These are phyloP conservation scores for Mormyrus proboscirostris DNA, from an alignment of 2,797 vertebrate genomes.

Conservation along the genomic window DNA sequence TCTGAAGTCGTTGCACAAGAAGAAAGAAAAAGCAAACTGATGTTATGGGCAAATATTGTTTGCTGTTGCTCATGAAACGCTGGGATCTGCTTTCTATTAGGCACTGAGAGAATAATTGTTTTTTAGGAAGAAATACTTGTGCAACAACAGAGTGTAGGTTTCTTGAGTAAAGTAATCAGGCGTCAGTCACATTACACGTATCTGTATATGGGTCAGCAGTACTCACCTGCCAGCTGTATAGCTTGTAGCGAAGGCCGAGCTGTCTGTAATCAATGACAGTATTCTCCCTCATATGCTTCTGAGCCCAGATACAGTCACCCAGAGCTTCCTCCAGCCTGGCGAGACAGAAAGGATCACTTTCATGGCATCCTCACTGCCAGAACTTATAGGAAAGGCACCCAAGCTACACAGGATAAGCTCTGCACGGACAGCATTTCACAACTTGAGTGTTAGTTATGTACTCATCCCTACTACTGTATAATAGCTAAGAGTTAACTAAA, in stretches of 20 bases:
- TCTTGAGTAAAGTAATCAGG: not conserved
- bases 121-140: not conserved
- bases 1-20: not conserved
- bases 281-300: conserved; percentile 73
- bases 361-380: not conserved
- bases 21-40: not conserved
- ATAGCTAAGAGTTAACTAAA: too few relatives aligned
- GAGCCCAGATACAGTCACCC: conserved; percentile 69
- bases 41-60: not conserved
- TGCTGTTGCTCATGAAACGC: not conserved
- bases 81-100: not conserved
- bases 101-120: not conserved
- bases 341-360: not conserved
- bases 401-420: not conserved
- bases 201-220: not conserved
- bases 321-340: conserved; percentile 74
- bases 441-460: not conserved
- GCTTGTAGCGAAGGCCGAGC: conserved; percentile 75
- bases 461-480: not conserved
- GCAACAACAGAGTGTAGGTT: not conserved
- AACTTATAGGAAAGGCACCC: not conserved
- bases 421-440: not conserved
- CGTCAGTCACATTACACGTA: not conserved
- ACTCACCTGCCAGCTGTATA: conserved; percentile 80
- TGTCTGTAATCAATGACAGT: conserved; percentile 81